Evolutionary conservation across 2,797 vertebrate species (phyloP), one percentile per base, ranked within the genome.

Genomic region (Echiichthys vipera): DNA sequence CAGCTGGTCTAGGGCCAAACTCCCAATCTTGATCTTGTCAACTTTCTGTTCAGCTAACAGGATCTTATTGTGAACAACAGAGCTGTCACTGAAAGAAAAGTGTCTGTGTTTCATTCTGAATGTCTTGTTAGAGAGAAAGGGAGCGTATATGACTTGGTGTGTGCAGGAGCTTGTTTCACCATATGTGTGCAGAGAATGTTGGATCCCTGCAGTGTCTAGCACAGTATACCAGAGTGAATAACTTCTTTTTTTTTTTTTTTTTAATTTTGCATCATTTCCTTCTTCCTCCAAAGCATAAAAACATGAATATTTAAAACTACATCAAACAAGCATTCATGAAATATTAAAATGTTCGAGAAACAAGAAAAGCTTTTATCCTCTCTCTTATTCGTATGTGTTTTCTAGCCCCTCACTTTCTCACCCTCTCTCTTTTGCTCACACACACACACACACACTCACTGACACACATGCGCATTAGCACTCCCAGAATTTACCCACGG

Each of bases 261-360:
- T 32, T 32, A 7, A 32, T 32, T 36, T 84, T 86, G 84, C 88
- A 81, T 90, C 79, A 88, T 90, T 92, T 92, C 77, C 85, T 47
- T 80, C 84, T 86, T 88, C 80, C 88, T 92, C 84, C 87, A 86
- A 89, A 92, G 90, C 87, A 89, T 89, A 88, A 90, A 90, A 89
- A 85, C 90, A 93, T 93, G 90, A 93, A 93, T 93, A 93, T 93
- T 93, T 92, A 93, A 93, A 92, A 84, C 72, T 67, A 91, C 92
- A 93, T 94, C 93, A 94, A 94, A 92, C 91, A 92, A 89, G 85
- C 76, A 71, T 88, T 91, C 91, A 93, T 94, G 82, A 93, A 94
- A 93, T 93, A 94, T 94, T 94, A 87, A 94, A 89, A 90, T 86
- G 84, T 74, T 89, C 15, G 71, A 87, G 89, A 90, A 89, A 93